Evolutionary conservation across 1,140 invertebrate genomes (phyloP).

Genomic region (Pemphigus obesinymphae): DNA sequence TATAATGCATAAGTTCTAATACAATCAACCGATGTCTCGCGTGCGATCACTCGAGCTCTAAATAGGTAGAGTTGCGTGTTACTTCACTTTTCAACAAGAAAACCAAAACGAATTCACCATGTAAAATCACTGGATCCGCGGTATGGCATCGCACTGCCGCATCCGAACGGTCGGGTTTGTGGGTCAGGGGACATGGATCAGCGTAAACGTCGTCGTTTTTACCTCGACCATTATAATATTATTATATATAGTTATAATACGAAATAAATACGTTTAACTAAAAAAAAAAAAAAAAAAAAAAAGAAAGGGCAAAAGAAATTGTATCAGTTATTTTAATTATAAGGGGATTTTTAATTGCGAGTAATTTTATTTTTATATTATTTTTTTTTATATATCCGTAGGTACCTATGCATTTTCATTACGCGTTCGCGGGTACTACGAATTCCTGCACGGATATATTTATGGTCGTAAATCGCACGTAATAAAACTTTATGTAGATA

Average conservation of each 20-base stretch:
- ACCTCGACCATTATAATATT: neutral
- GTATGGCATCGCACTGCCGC: constrained; percentile 15
- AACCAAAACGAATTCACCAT: constrained; percentile 24
- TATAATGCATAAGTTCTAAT: neutral
- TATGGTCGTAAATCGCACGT: too few relatives aligned
- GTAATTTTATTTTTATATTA: neutral
- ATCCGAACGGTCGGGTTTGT: constrained; percentile 27
- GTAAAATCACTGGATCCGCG: constrained; percentile 24
- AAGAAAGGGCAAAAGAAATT: neutral
- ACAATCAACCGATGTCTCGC: neutral
- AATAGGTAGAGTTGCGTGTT: neutral
- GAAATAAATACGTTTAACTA: neutral
- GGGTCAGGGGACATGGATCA: constrained; percentile 29
- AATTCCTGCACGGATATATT: too few relatives aligned
- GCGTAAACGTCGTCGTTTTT: constrained; percentile 1
- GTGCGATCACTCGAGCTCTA: neutral
- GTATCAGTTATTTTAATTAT: neutral
- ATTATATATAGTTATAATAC: neutral
- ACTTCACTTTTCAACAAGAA: neutral
- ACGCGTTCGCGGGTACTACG: too few relatives aligned
- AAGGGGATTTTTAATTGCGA: neutral
- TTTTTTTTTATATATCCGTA: neutral
- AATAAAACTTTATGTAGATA: too few relatives aligned
- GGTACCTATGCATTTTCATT: too few relatives aligned
- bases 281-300: neutral